A percentile compares a stretch with the other conserved stretches of the same genome.
Conservation (phyloP, 1,140 invertebrate genomes). For the Rhopalosiphum maidis region DNA sequence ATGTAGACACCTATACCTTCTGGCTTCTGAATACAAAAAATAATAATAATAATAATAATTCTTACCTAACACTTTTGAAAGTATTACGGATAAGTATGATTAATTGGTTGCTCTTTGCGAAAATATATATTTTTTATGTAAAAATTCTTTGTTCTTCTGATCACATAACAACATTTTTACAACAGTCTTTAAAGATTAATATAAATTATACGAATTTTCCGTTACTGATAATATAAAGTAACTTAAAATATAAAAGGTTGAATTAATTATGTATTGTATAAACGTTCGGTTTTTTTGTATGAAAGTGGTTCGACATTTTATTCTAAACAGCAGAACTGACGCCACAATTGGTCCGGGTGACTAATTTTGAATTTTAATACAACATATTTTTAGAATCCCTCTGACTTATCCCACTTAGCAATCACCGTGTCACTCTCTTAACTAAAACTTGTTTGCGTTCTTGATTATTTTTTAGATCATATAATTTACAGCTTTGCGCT, state of each 20-base stretch:
- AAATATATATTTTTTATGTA: not conserved
- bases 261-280: not conserved
- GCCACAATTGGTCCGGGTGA: not conserved
- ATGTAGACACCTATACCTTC: not conserved
- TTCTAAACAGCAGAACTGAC: not conserved
- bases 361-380: not conserved
- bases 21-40: not conserved
- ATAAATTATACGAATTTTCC: not conserved
- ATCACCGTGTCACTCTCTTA: not conserved
- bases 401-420: not conserved
- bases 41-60: not conserved
- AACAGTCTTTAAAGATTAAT: constrained; percentile 11
- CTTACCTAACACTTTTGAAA: not conserved
- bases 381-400: not conserved
- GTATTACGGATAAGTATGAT: not conserved
- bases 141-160: not conserved
- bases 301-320: not conserved
- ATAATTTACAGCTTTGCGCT: not conserved
- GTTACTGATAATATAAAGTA: not conserved
- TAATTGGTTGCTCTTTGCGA: not conserved
- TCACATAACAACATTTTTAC: not conserved
- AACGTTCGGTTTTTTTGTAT: not conserved
- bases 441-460: not conserved
- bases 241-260: not conserved
- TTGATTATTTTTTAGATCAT: not conserved